Evolutionary conservation across 1,140 invertebrate species (phyloP), one percentile per base, ranked within the genome.

Genomic region (Dreissena polymorpha): DNA sequence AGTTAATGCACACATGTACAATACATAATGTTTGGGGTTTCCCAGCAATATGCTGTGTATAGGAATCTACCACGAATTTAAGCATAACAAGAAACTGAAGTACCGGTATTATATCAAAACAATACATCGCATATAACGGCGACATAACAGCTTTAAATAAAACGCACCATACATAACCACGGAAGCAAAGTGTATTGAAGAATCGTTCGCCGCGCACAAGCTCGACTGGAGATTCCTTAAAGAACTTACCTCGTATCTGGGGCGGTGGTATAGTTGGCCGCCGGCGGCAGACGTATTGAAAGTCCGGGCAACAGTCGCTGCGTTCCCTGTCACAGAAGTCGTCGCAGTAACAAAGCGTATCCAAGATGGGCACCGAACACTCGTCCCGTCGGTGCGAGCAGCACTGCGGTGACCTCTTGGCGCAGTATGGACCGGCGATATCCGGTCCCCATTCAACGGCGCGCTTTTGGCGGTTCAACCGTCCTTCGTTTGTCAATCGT

Each of bases 341-440:
- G 93, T 99, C 98, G 90, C 98, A 99, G 92, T 98, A 98, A 92
- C 98, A 99, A 5, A 96, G 89, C 0, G 97, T 97, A 29, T 90
- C 92, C 93, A 94, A 86, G 84, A 97, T 96, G 13, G 96, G 96
- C 25, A 95, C 93, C 0, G 95, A 95, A 90, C 97, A 97, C 8
- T 95, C 93, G 90, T 97, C 97, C 85, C 95, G 92, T 60, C 97
- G 92, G 16, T 95, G 95, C 0, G 91, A 86, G 89, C 97, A 97
- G 88, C 97, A 97, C 0, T 83, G 88, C 0, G 67, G 70, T 16
- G 74, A 85, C 16, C 89, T 78, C 10, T 84, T 87, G 0, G 84
- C 86, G 71, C 90, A 90, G 79, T 85, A 91, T 0, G 87, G 88
- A 14, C 88, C 88, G 39, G 70, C 85, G 10, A 89, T 78, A 57